Base-by-base conservation (phyloP, 2,888 invertebrate genomes). In the Luperina nickerlii region DNA sequence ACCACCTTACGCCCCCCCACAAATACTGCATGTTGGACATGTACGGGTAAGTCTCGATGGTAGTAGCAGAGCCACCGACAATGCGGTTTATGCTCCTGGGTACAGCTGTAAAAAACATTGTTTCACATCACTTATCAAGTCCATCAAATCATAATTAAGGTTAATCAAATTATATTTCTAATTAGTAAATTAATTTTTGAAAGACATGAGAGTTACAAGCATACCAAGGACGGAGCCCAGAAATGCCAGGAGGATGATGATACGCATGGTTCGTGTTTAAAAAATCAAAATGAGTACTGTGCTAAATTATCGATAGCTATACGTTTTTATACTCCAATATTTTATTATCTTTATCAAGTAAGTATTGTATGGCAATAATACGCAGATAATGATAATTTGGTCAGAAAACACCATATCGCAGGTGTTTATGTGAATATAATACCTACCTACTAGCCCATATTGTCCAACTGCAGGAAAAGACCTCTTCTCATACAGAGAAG, bases 11-110 rank as follows among this genome's bases (percentile, higher is more conserved):
- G 8, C 91, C 90, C 66, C 75, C 89, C 70, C 74, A 90, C 65
- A 78, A 72, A 76, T 81, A 92, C 77, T 93, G 91, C 93, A 95
- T 92, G 84, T 92, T 93, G 72, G 92, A 84, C 93, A 94, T 94
- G 89, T 89, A 95, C 0, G 94, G 94, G 85, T 93, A 94, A 3
- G 82, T 45, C 6, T 93, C 88, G 3, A 95, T 84, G 1, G 90
- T 88, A 32, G 94, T 92, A 8, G 82, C 66, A 1, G 80, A 67
- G 8, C 95, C 95, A 20, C 95, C 95, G 7, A 94, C 93, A 73
- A 95, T 94, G 57, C 94, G 93, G 69, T 78, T 84, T 20, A 70
- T 48, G 8, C 73, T 86, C 78, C 85, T 87, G 8, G 93, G 92
- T 51, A 85, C 89, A 88, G 94, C 95, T 94, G 87, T 2, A 87